Conservation (phyloP, 2,888 invertebrate species). For the Rotaria socialis region DNA sequence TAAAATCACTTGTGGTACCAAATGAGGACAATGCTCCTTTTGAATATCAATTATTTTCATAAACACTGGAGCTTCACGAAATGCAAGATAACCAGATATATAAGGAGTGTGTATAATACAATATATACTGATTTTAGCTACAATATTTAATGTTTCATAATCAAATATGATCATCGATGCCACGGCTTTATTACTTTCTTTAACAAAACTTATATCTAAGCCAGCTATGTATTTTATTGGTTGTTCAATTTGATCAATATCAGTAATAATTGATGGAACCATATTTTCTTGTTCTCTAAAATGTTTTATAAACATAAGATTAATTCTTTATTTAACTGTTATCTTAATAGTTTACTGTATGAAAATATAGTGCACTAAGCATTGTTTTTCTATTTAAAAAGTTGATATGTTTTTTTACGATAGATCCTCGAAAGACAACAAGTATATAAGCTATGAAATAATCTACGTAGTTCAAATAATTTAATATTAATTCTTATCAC, state of each 20-base stretch:
- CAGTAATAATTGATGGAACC: background rate
- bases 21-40: conserved; percentile 51
- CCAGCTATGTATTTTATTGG: conserved; percentile 20
- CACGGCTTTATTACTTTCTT: conserved; percentile 1
- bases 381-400: no score
- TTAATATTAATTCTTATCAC: no score
- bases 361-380: no score
- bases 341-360: no score
- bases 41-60: conserved; percentile 50
- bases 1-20: conserved; percentile 58
- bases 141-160: background rate
- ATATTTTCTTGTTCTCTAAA: conserved; percentile 24
- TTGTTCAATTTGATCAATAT: conserved; percentile 29
- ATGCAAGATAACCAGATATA: conserved; percentile 61
- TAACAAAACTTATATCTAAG: conserved; percentile 27
- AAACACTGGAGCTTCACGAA: conserved; percentile 58
- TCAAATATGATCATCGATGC: conserved; percentile 19
- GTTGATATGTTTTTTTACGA: no score
- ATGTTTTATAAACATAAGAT: background rate
- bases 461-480: no score
- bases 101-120: conserved; percentile 56
- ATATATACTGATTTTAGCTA: background rate
- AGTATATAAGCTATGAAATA: no score
- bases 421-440: no score
- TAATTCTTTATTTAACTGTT: no score